Percentiles rank a stretch among this genome's conserved stretches.
Evolutionary conservation across 2,888 invertebrate species (phyloP).

Genomic region (Noctua janthina): DNA sequence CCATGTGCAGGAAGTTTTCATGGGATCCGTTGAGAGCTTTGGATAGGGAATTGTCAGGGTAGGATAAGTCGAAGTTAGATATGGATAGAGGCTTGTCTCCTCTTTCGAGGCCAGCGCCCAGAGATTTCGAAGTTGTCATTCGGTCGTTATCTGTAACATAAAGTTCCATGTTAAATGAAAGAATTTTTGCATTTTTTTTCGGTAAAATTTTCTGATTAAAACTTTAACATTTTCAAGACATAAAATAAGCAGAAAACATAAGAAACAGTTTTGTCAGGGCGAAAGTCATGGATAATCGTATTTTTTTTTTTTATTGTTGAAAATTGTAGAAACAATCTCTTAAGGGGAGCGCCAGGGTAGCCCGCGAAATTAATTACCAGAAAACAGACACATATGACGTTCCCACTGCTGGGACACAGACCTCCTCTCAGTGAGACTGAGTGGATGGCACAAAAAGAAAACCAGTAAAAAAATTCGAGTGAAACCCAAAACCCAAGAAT

Average conservation of each 20-base stretch:
- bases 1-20: conserved; percentile 79
- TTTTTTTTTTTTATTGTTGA: too few species aligned
- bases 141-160: conserved; percentile 73
- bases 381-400: too few species aligned
- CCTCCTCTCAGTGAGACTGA: too few species aligned
- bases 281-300: too few species aligned
- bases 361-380: too few species aligned
- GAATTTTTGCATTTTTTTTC: neutral
- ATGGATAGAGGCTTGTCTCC: conserved; percentile 73
- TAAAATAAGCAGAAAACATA: too few species aligned
- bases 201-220: neutral
- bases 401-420: too few species aligned
- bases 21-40: conserved; percentile 79
- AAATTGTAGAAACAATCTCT: too few species aligned
- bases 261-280: too few species aligned
- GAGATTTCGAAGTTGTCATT: conserved; percentile 77
- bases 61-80: conserved; percentile 80
- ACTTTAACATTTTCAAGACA: too few species aligned
- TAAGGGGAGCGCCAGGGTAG: too few species aligned
- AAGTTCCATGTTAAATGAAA: neutral
- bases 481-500: neutral
- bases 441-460: too few species aligned
- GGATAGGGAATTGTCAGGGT: conserved; percentile 67
- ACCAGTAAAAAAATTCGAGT: neutral
- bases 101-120: conserved; percentile 79